Percentiles rank a stretch among this genome's conserved stretches.
Conservation (phyloP, 2,113 vertebrate genomes). For the Larimichthys crocea region DNA sequence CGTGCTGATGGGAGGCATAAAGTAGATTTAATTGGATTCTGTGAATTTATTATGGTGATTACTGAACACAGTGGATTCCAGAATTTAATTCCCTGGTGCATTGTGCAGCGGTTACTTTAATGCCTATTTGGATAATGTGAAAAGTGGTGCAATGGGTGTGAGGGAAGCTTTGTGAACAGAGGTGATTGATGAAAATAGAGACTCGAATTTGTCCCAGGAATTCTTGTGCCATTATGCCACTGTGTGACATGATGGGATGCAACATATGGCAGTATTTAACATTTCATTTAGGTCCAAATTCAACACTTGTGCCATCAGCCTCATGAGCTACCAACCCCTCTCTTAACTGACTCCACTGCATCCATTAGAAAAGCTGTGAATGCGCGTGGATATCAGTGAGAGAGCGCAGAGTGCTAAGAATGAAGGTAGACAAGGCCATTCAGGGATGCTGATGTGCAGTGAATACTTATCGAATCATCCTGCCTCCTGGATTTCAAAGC, state of each 20-base stretch:
- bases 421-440: slow-evolving; percentile 68
- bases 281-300: slow-evolving; percentile 45
- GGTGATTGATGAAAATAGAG: neutral
- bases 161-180: neutral
- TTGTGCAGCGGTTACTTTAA: slow-evolving; percentile 32
- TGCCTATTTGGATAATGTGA: slow-evolving; percentile 39
- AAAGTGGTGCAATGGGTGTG: slow-evolving; percentile 16
- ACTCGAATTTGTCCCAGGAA: slow-evolving; percentile 33
- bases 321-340: slow-evolving; percentile 11
- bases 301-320: slow-evolving; percentile 31
- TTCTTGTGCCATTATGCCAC: slow-evolving; percentile 6
- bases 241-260: slow-evolving; percentile 5
- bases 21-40: slow-evolving; percentile 49
- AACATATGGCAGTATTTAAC: slow-evolving; percentile 48
- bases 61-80: slow-evolving; percentile 13
- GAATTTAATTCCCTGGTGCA: slow-evolving; percentile 40
- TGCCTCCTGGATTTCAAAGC: slow-evolving; percentile 66
- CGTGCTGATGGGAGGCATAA: slow-evolving; percentile 6
- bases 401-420: slow-evolving; percentile 52
- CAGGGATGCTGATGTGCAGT: slow-evolving; percentile 61
- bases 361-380: slow-evolving; percentile 47
- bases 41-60: slow-evolving; percentile 49
- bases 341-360: slow-evolving; percentile 38
- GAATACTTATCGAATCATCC: slow-evolving; percentile 73
- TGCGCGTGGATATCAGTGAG: slow-evolving; percentile 51